phyloP scores from a whole-genome alignment of 2,113 vertebrate species.

The Platysteira castanea region DNA sequence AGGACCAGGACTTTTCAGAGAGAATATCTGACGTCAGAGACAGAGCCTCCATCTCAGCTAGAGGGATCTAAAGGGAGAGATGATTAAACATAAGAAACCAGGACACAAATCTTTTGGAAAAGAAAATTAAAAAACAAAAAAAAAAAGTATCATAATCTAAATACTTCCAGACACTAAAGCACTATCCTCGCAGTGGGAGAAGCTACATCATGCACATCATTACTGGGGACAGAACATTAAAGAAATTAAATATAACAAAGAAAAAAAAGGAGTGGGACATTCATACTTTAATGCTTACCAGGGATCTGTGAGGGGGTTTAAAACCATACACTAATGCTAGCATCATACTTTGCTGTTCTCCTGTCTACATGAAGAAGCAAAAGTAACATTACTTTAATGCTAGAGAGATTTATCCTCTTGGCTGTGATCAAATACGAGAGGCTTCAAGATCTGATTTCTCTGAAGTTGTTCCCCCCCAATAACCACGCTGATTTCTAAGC shows the following conservation, averaged over 20 bases:
- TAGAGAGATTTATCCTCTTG: background rate
- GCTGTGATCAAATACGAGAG: background rate
- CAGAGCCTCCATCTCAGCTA: slow-evolving; percentile 99
- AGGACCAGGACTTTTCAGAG: slow-evolving; percentile 97
- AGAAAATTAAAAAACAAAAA: background rate
- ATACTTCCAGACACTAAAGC: slow-evolving; percentile 42
- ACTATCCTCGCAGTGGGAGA: slow-evolving; percentile 25
- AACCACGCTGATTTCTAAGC: background rate
- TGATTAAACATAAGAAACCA: slow-evolving; percentile 85
- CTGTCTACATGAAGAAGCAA: background rate
- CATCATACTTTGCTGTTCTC: background rate
- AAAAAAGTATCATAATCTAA: slow-evolving; percentile 33
- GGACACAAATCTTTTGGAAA: slow-evolving; percentile 56
- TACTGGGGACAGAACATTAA: background rate
- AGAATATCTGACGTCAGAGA: slow-evolving; percentile 94
- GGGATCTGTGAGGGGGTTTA: background rate
- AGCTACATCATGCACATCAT: slow-evolving; percentile 25
- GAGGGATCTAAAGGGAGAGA: slow-evolving; percentile 98
- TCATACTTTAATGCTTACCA: slow-evolving; percentile 6
- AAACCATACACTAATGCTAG: slow-evolving; percentile 13
- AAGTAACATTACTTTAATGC: background rate
- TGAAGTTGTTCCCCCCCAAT: background rate
- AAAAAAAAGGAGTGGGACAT: background rate
- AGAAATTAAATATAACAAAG: background rate
- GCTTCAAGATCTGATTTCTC: background rate